Percentiles rank a stretch among this genome's conserved stretches.
Evolutionary conservation across 2,797 vertebrate species (phyloP).

Genomic region (Clarias pachynema): DNA sequence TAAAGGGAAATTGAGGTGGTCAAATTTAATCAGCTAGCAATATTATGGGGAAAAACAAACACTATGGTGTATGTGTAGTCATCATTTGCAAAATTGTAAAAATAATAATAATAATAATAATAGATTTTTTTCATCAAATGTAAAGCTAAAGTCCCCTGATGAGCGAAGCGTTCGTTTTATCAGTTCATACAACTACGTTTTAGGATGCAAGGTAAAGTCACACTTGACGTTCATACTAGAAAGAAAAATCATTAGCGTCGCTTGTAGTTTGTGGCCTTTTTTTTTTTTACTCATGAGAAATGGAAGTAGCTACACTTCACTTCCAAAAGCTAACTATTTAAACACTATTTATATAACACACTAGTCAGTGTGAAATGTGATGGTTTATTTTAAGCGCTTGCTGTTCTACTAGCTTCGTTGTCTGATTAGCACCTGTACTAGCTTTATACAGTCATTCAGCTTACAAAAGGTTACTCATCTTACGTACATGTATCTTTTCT

Average conservation of each 20-base stretch:
- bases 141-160: background rate
- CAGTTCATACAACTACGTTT: background rate
- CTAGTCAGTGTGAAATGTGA: background rate
- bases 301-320: background rate
- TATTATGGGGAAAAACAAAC: background rate
- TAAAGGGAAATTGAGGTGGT: no score
- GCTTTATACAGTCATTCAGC: background rate
- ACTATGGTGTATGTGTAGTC: background rate
- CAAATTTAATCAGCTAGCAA: background rate
- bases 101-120: no score
- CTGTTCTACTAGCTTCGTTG: background rate
- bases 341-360: constrained; percentile 5
- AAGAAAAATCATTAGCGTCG: background rate
- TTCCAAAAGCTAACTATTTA: background rate
- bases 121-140: background rate
- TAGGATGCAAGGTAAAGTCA: background rate
- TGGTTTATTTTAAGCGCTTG: background rate
- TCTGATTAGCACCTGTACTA: background rate
- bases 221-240: background rate
- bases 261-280: background rate
- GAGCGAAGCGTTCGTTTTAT: background rate
- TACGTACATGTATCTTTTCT: background rate
- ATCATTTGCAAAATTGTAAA: background rate
- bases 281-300: background rate
- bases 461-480: background rate